phyloP scores from a whole-genome alignment of 2,797 vertebrate genomes.

The Acomys russatus region DNA sequence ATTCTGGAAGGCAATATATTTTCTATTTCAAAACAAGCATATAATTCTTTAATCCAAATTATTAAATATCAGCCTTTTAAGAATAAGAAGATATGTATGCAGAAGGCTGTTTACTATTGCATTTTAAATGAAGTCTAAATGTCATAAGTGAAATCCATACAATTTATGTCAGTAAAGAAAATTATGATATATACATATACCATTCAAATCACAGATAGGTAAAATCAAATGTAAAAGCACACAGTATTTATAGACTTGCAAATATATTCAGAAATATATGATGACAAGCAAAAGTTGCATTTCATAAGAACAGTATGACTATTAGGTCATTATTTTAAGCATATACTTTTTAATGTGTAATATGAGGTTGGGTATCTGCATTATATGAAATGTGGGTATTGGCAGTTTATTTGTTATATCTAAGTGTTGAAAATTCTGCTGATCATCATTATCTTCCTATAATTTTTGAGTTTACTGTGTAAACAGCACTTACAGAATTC shows the following conservation, averaged over 20 bases:
- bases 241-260: not conserved
- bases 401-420: not conserved
- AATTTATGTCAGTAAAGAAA: not conserved
- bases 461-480: not conserved
- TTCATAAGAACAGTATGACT: not conserved
- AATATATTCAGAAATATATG: not conserved
- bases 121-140: constrained; percentile 6
- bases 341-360: not conserved
- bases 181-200: not conserved
- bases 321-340: not conserved
- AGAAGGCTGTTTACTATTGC: not conserved
- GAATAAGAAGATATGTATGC: not conserved
- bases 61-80: constrained; percentile 3
- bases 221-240: not conserved
- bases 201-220: not conserved
- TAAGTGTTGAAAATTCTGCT: not conserved
- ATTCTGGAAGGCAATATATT: not conserved
- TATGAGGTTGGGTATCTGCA: not conserved
- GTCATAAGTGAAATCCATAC: not conserved
- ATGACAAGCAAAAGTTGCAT: not conserved
- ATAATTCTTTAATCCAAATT: not conserved
- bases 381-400: not conserved
- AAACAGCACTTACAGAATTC: not conserved
- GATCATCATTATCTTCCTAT: not conserved
- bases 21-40: not conserved